Percentiles rank a stretch among this genome's conserved stretches.
These are phyloP conservation scores for Osmoderma eremita DNA, from an alignment of 2,888 invertebrate species.

Conservation along the genomic window DNA sequence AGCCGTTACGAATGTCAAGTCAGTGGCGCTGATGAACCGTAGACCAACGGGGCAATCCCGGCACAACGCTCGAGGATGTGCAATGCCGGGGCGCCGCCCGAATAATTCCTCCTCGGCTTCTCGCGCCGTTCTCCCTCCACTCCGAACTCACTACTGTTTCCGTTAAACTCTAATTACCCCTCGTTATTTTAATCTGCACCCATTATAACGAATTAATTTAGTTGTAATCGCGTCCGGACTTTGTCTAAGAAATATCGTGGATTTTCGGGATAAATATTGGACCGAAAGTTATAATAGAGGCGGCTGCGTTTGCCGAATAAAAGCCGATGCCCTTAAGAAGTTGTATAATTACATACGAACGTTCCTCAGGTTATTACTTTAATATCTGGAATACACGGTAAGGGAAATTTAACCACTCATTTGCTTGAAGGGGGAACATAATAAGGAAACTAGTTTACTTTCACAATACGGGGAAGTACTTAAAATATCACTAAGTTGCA, in stretches of 20 bases:
- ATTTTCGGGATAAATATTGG: conserved; percentile 26
- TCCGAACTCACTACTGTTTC: conserved; percentile 23
- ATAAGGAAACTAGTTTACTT: neutral
- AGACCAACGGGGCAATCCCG: neutral
- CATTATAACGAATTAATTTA: conserved; percentile 50
- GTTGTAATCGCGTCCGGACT: conserved; percentile 45
- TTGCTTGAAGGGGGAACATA: too few relatives aligned
- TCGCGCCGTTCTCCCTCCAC: conserved; percentile 16
- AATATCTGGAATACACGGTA: too few relatives aligned
- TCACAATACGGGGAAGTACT: neutral
- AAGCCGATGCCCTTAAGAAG: neutral
- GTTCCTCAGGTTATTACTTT: neutral
- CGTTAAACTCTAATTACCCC: conserved; percentile 38
- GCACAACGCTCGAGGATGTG: neutral
- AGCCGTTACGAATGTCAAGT: conserved; percentile 34
- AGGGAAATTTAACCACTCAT: too few relatives aligned
- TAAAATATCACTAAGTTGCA: too few relatives aligned
- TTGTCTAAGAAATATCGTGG: conserved; percentile 35
- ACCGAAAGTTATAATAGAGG: conserved; percentile 8
- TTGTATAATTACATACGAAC: conserved; percentile 12
- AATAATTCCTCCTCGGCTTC: conserved; percentile 20
- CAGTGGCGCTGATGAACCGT: conserved; percentile 30
- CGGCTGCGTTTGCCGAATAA: conserved; percentile 6
- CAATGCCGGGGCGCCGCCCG: neutral
- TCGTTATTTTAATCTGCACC: conserved; percentile 54